Evolutionary conservation across 2,888 invertebrate genomes (phyloP), one percentile per base, ranked within the genome.

Genomic region (Unio delphinus): DNA sequence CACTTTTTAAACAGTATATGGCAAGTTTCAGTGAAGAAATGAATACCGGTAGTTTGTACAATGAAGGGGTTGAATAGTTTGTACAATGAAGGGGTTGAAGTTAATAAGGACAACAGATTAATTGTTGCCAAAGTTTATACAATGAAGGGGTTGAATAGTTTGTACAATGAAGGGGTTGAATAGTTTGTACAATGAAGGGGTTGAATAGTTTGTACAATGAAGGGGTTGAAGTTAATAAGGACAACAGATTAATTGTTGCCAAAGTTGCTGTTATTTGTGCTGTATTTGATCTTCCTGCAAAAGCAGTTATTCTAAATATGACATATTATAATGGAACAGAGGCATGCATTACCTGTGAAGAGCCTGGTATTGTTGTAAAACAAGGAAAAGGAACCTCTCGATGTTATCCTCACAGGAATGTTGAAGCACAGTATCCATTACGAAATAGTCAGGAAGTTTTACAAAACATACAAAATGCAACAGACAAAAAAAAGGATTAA

Each of bases 281-380:
- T 66, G 70, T 65, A 11, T 60, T 67, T 63, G 76, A 76, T 64
- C 67, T 76, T 30, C 74, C 67, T 28, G 76, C 76, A 55, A 76
- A 74, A 65, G 74, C 70, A 61, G 62, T 55, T 17, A 45, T 77
- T 55, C 66, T 77, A 17, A 77, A 77, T 63, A 77, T 77, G 77
- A 68, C 59, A 3, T 68, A 69, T 45, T 69, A 28, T 58, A 77
- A 77, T 73, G 77, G 75, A 6, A 18, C 55, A 59, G 15, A 69
- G 59, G 70, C 69, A 45, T 77, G 77, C 55, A 75, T 73, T 18
- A 64, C 67, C 26, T 77, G 77, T 69, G 75, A 77, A 64, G 73
- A 75, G 55, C 69, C 66, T 55, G 77, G 77, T 4, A 58, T 65
- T 28, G 66, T 60, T 6, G 73, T 73, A 7, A 30, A 66, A 57